Evolutionary conservation across 2,797 vertebrate genomes (phyloP).

Genomic region (Falco peregrinus): DNA sequence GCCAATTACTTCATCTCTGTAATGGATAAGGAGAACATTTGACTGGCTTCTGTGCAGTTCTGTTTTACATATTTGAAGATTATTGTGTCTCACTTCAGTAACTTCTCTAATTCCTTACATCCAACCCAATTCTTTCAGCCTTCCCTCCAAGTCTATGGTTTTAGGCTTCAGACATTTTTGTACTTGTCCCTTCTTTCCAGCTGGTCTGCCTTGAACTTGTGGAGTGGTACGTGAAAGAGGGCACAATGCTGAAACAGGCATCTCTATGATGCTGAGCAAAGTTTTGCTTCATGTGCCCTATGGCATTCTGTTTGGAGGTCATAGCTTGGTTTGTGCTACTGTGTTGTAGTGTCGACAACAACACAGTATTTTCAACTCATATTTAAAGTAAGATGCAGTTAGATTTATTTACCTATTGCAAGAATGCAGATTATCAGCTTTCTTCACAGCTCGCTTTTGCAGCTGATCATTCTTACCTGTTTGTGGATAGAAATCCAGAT

Average conservation of each 20-base stretch:
- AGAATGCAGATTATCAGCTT: neutral
- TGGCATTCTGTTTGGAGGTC: neutral
- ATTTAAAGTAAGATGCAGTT: neutral
- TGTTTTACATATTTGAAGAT: neutral
- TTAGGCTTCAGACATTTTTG: neutral
- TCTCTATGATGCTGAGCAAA: neutral
- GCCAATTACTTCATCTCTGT: constrained; percentile 5
- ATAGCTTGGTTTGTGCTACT: neutral
- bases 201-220: neutral
- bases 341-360: neutral
- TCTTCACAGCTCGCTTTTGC: neutral
- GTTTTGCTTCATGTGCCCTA: neutral
- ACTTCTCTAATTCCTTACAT: neutral
- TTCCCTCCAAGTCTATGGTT: neutral
- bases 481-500: neutral
- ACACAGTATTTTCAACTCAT: neutral
- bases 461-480: neutral
- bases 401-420: neutral
- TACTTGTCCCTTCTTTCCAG: neutral
- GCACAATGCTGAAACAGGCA: neutral
- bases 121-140: neutral
- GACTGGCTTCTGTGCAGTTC: neutral
- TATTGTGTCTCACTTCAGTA: neutral
- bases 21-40: neutral
- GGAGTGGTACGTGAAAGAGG: neutral